These are phyloP conservation scores for Hydrolagus affinis DNA, from an alignment of 2,113 vertebrate genomes.

Conservation along the genomic window DNA sequence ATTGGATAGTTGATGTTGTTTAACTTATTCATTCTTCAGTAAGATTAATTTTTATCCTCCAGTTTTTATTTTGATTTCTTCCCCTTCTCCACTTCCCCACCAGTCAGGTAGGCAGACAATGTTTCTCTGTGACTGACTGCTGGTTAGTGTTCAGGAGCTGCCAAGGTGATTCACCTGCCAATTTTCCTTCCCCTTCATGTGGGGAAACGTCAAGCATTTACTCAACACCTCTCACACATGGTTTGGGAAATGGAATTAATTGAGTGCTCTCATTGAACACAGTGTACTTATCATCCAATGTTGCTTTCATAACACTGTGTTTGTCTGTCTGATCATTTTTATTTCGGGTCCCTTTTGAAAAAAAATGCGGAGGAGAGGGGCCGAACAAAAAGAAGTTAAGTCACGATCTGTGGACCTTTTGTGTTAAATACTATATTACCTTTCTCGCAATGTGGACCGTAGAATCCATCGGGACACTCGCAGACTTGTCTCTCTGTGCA, in stretches of 20 bases:
- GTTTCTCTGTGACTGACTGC: not conserved
- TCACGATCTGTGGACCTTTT: not conserved
- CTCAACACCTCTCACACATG: not conserved
- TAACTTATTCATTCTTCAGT: constrained; percentile 5
- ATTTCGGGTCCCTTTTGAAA: no score
- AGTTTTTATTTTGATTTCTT: not conserved
- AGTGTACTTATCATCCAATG: not conserved
- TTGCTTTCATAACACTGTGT: not conserved
- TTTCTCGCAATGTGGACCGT: constrained; percentile 79
- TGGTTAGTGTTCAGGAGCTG: not conserved
- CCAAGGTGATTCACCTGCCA: constrained; percentile 22
- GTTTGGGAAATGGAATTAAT: no score
- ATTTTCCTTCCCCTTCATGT: not conserved
- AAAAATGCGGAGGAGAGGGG: no score
- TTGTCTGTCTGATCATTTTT: not conserved
- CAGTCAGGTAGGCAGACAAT: constrained; percentile 2
- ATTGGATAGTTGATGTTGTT: not conserved
- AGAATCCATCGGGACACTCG: constrained; percentile 78
- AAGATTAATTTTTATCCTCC: not conserved
- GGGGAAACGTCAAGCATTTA: constrained; percentile 1
- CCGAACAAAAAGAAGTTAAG: not conserved
- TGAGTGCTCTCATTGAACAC: constrained; percentile 3
- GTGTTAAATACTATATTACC: constrained; percentile 52
- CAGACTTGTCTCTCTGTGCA: constrained; percentile 75
- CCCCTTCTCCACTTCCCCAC: not conserved